Base-by-base conservation (phyloP, 2,113 vertebrate genomes). In the Pedetes capensis region DNA sequence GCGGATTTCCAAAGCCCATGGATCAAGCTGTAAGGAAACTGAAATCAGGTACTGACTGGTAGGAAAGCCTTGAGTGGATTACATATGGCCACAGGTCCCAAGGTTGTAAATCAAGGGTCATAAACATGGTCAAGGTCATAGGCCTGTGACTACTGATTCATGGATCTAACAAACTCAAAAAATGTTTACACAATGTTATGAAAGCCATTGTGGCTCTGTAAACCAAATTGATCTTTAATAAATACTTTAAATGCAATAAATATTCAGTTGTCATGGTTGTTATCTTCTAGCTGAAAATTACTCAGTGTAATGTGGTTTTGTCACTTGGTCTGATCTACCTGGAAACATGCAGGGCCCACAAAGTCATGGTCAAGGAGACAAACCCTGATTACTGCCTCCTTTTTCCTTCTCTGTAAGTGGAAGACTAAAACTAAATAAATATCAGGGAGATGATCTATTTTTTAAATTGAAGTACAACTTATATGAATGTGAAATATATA, bases 161-260 rank as follows among this genome's bases (percentile, higher is more conserved):
- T 14, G 12, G 22, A 27, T 68, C 53, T 49, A 75, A 95, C 13
- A 81, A 85, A 76, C 81, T 84, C 42, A 85, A n/a, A 85, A 90
- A 71, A 34, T 96, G 23, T 61, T 93, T 84, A 87, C 8, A 80
- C 44, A 71, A 93, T 87, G 27, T 4, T 89, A 18, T 93, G 68
- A 87, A 96, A 64, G 64, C 37, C 17, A 89, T 44, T 69, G 27
- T 93, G 88, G 29, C n/a, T 84, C 85, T 87, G 32, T 86, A 93
- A 89, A 76, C 72, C 68, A 93, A 93, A 89, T 89, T 72, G 72
- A 93, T 75, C 81, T 89, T 87, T 94, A 96, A 95, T 92, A 95
- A 91, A 32, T 94, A 91, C 74, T 93, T 95, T 87, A 96, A 94
- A 83, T 91, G 37, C 57, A 96, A 89, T 96, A 96, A 96, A 94